A percentile compares a stretch with the other conserved stretches of the same genome.
Conservation (phyloP, 1,140 invertebrate genomes). For the Physella acuta region DNA sequence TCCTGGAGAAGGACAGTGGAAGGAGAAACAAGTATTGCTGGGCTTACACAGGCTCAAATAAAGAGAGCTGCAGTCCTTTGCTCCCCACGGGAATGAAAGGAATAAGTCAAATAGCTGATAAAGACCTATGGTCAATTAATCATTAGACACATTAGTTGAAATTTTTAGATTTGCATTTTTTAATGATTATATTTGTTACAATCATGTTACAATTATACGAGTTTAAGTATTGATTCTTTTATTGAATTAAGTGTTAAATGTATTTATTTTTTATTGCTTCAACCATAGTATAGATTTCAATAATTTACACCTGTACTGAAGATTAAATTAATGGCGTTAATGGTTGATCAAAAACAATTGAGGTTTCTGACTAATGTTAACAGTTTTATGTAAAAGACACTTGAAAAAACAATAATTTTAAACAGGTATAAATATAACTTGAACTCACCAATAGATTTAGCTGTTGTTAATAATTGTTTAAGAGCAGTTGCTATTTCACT, state of each 20-base stretch:
- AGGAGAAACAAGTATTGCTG: too few relatives aligned
- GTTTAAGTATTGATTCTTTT: too few relatives aligned
- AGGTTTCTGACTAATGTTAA: neutral
- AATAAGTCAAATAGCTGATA: too few relatives aligned
- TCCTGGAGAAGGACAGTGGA: too few relatives aligned
- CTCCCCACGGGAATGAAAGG: too few relatives aligned
- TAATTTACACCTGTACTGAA: neutral
- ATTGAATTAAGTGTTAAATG: neutral
- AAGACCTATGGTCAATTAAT: too few relatives aligned
- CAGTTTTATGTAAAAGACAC: neutral
- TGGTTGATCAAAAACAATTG: neutral
- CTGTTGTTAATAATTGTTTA: constrained; percentile 41
- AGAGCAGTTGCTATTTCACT: constrained; percentile 35
- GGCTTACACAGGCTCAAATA: too few relatives aligned
- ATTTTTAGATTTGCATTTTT: too few relatives aligned
- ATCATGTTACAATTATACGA: too few relatives aligned
- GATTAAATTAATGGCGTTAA: neutral
- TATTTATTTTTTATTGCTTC: neutral
- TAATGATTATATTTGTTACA: too few relatives aligned
- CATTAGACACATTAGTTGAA: too few relatives aligned
- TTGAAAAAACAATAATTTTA: neutral
- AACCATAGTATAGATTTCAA: neutral
- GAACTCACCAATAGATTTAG: constrained; percentile 43
- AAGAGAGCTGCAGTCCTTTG: too few relatives aligned
- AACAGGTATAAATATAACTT: neutral